Percentiles rank a stretch among this genome's conserved stretches.
Evolutionary conservation across 1,140 invertebrate species (phyloP).

Genomic region (Ooceraea biroi): DNA sequence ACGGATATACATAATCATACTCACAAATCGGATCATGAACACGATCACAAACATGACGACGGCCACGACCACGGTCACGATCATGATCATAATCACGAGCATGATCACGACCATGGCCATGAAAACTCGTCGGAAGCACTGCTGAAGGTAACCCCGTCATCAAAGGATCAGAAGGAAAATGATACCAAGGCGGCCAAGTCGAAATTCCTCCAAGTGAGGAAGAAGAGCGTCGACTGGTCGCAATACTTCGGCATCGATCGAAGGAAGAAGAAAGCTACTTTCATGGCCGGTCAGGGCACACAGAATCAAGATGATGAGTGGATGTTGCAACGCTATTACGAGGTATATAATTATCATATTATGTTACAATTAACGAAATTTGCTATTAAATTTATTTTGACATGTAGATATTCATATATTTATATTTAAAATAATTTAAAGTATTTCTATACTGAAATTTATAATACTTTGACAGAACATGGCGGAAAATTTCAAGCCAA

Average conservation of each 20-base stretch:
- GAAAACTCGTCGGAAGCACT: conserved; percentile 75
- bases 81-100: conserved; percentile 73
- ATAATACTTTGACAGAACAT: conserved; percentile 74
- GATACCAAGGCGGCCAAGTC: conserved; percentile 74
- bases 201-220: conserved; percentile 87
- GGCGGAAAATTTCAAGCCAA: conserved; percentile 79
- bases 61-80: conserved; percentile 74
- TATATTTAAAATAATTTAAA: neutral
- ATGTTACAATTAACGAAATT: neutral
- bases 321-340: conserved; percentile 86
- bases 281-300: conserved; percentile 77
- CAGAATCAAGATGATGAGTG: conserved; percentile 87
- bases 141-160: conserved; percentile 63
- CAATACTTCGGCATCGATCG: conserved; percentile 94
- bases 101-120: conserved; percentile 72
- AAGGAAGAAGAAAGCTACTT: conserved; percentile 89
- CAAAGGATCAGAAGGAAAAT: conserved; percentile 78
- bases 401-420: neutral
- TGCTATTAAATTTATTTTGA: neutral
- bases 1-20: conserved; percentile 72
- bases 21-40: conserved; percentile 76
- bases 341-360: conserved; percentile 72
- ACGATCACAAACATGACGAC: conserved; percentile 75
- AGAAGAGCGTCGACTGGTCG: conserved; percentile 94
- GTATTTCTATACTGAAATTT: neutral